Evolutionary conservation across 30 jellyfish, hydroid and myxozoan species (phyloP), one percentile per base, ranked within the genome.

Genomic region (Cassiopea xamachana): DNA sequence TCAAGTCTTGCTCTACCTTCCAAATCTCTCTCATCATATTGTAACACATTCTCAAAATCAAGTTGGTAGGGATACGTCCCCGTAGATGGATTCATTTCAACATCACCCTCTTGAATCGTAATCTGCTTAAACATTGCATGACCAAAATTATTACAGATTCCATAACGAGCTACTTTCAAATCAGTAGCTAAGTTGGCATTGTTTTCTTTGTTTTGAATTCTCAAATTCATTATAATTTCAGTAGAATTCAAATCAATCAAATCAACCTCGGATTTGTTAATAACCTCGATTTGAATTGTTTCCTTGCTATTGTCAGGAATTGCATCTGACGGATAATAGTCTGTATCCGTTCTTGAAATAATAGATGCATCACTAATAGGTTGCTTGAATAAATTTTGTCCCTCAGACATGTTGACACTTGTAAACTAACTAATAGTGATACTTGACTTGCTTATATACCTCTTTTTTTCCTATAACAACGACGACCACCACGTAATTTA

Each of bases 301-400:
- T 73, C 81, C 49, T 73, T 73, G 60, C 81, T 73, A 19, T 73
- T 73, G 49, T 27, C 61, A 1, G 81, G 81, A 4, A 73, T 14
- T 6, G 81, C 61, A 73, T 73, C 81, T 0, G 81, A 73, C 51
- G 81, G 81, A 73, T 73, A 73, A 19, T 73, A 73, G 2, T 73
- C 81, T 1, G 81, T 73, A 16, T 73, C 81, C 5, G 48, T 17
- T 19, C 81, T 17, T 15, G 60, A 39, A 17, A 4, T 4, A 27
- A 73, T 73, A 0, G 59, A 2, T n/a, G 51, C 49, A 27, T 73
- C 81, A 1, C 7, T 10, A 6, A 10, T 55, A 10, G 64, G 64
- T 3, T 6, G 12, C 64, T 55, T 6, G 12, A 55, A 55, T 6
- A 55, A 10, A 55, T 55, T 55, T 6, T 3, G 7, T 3, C 64